Evolutionary conservation across 2,797 vertebrate species (phyloP).

Genomic region (Mareca penelope): DNA sequence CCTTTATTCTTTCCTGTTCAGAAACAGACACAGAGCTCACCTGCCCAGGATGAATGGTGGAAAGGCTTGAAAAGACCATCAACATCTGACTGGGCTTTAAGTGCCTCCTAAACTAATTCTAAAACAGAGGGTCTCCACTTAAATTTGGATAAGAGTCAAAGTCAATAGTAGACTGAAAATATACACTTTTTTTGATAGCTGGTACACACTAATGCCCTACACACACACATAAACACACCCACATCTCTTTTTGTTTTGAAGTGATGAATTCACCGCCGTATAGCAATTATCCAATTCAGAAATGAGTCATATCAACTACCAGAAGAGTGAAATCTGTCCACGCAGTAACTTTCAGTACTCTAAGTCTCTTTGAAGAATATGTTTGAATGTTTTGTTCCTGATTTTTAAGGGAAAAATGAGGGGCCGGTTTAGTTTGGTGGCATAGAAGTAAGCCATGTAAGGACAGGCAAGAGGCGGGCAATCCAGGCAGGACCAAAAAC

Average conservation of each 20-base stretch:
- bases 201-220: background rate
- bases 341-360: background rate
- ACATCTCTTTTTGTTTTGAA: conserved; percentile 48
- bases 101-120: background rate
- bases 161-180: background rate
- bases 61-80: background rate
- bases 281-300: conserved; percentile 45
- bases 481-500: background rate
- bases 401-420: background rate
- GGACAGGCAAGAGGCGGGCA: background rate
- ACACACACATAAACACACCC: conserved; percentile 18
- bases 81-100: background rate
- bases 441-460: background rate
- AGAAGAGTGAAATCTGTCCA: conserved; percentile 33
- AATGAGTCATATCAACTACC: conserved; percentile 40
- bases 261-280: conserved; percentile 26
- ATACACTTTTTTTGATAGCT: background rate
- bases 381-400: background rate
- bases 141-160: background rate
- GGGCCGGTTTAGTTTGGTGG: background rate
- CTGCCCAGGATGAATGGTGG: background rate
- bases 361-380: background rate
- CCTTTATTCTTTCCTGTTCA: background rate
- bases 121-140: background rate
- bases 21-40: background rate